These are phyloP conservation scores for Andrena trimmerana DNA, from an alignment of 2,888 invertebrate species.

Conservation along the genomic window DNA sequence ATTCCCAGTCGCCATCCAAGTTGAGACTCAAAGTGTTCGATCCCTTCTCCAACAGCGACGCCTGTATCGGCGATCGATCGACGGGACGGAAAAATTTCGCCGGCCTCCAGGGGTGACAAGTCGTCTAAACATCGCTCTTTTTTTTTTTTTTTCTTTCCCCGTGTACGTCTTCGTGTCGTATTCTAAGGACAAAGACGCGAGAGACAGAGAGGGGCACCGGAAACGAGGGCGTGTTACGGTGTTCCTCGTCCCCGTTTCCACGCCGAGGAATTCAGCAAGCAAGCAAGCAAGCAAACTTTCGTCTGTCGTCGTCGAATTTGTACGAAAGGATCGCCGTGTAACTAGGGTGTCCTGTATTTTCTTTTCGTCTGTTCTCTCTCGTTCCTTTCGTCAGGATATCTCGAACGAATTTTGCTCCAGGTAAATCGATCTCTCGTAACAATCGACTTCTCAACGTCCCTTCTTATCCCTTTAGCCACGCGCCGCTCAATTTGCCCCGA, in stretches of 20 bases:
- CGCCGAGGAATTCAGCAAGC: conserved; percentile 65
- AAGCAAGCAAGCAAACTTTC: conserved; percentile 71
- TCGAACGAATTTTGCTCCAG: background rate
- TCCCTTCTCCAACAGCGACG: background rate
- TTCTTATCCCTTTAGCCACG: background rate
- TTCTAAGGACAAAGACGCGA: conserved; percentile 74
- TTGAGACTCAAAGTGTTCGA: background rate
- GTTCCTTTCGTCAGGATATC: background rate
- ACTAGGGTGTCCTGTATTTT: conserved; percentile 57
- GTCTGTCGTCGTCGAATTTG: conserved; percentile 69
- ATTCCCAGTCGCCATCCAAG: no score
- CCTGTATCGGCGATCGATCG: conserved; percentile 25
- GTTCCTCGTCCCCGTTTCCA: conserved; percentile 69
- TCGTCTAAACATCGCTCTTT: conserved; percentile 69
- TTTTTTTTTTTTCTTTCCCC: conserved; percentile 70
- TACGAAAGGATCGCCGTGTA: conserved; percentile 69
- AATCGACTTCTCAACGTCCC: background rate
- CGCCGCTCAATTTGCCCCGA: conserved; percentile 1
- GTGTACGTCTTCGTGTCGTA: conserved; percentile 80
- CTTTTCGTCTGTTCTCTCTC: conserved; percentile 13
- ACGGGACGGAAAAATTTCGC: conserved; percentile 34
- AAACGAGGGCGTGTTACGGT: conserved; percentile 63
- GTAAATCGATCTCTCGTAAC: no score
- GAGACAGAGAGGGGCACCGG: conserved; percentile 73
- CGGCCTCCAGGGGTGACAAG: conserved; percentile 60